Evolutionary conservation across 2,113 vertebrate species (phyloP).

Genomic region (Ifrita kowaldi): DNA sequence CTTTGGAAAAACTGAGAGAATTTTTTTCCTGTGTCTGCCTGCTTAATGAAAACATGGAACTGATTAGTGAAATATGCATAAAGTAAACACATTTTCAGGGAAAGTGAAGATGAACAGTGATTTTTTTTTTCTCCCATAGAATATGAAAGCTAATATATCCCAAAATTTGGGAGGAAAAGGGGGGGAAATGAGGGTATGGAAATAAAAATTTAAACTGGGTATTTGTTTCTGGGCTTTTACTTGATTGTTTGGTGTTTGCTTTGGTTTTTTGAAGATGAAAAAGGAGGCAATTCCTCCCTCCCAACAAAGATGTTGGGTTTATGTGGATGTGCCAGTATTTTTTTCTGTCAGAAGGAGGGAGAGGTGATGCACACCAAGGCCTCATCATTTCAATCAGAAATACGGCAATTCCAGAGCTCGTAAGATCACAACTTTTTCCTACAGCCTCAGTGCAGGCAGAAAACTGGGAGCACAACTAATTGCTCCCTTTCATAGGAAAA

Average conservation of each 20-base stretch:
- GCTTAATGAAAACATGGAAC: background rate
- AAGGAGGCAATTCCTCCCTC: background rate
- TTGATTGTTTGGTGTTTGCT: background rate
- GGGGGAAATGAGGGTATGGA: rapidly evolving
- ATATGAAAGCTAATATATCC: background rate
- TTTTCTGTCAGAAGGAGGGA: background rate
- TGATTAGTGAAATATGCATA: background rate
- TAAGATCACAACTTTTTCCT: background rate
- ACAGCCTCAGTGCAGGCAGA: background rate
- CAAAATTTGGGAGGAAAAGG: background rate
- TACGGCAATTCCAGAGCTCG: rapidly evolving
- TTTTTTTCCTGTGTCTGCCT: background rate
- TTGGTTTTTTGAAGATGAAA: background rate
- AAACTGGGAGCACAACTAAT: background rate
- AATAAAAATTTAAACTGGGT: rapidly evolving
- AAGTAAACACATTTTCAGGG: background rate
- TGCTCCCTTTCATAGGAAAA: background rate
- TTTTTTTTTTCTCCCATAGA: background rate
- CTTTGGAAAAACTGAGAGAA: background rate
- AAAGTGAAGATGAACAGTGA: background rate
- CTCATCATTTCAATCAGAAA: rapidly evolving
- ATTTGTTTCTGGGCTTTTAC: background rate
- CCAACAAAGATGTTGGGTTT: background rate
- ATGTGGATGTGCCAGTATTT: background rate
- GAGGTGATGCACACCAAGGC: background rate